Conservation (phyloP, 2,797 vertebrate genomes). For the Acipenser transmontanus region DNA sequence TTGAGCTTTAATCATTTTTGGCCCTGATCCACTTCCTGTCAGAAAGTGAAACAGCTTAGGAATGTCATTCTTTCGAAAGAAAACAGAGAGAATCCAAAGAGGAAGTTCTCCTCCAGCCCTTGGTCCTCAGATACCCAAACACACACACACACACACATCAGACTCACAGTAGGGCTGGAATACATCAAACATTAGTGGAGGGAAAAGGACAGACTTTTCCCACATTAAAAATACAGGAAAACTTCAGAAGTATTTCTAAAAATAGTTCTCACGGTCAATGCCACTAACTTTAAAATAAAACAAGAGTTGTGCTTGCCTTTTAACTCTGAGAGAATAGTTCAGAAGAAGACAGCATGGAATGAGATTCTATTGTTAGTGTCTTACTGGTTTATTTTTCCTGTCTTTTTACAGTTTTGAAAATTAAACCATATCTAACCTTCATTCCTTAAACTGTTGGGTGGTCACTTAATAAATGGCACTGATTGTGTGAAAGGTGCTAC, state of each 20-base stretch:
- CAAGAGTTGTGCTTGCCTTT: conserved; percentile 8
- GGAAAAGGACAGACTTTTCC: conserved; percentile 95
- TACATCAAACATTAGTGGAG: conserved; percentile 78
- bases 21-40: conserved; percentile 90
- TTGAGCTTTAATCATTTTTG: conserved; percentile 94
- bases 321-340: neutral
- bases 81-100: conserved; percentile 96
- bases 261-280: conserved; percentile 86
- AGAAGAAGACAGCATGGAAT: neutral
- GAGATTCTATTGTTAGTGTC: too few relatives aligned
- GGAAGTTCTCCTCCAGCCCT: conserved; percentile 94
- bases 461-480: too few relatives aligned
- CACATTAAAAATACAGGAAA: conserved; percentile 96
- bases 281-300: conserved; percentile 51
- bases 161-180: conserved; percentile 73
- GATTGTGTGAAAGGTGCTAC: too few relatives aligned
- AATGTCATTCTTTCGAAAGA: conserved; percentile 99
- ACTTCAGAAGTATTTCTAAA: conserved; percentile 94
- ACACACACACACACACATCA: conserved; percentile 42
- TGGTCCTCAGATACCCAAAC: conserved; percentile 78
- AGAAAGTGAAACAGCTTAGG: conserved; percentile 97
- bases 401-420: too few relatives aligned
- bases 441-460: too few relatives aligned
- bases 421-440: too few relatives aligned
- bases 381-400: too few relatives aligned